Conservation (phyloP, 2,797 vertebrate species). For the Rachycentron canadum region DNA sequence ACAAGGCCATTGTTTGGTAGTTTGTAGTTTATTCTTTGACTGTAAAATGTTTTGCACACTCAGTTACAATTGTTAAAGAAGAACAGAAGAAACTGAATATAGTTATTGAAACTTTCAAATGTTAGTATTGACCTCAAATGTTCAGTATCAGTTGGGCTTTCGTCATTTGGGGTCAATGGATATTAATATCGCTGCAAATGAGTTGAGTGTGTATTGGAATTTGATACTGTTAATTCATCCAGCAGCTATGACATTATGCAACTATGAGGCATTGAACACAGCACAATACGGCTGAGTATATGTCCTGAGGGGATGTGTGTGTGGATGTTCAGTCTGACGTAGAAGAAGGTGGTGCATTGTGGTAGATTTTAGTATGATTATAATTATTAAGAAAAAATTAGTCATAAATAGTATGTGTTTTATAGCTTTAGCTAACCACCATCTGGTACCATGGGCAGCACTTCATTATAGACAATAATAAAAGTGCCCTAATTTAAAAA, state of each 20-base stretch:
- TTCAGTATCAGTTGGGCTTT: background rate
- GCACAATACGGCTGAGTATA: constrained; percentile 1
- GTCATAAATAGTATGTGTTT: no score
- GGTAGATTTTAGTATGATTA: background rate
- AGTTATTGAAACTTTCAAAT: background rate
- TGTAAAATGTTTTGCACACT: background rate
- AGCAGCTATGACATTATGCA: constrained; percentile 3
- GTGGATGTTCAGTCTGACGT: no score
- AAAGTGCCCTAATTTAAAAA: background rate
- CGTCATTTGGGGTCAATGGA: background rate
- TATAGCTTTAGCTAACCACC: background rate
- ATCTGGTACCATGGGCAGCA: background rate
- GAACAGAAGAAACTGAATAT: no score
- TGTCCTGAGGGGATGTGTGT: background rate
- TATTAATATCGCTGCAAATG: constrained; percentile 1
- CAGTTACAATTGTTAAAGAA: background rate
- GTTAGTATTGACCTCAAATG: background rate
- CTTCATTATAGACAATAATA: no score
- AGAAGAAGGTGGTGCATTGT: no score
- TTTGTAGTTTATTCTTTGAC: background rate
- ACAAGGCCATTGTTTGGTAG: background rate
- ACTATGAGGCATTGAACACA: constrained; percentile 5
- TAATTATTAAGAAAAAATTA: background rate
- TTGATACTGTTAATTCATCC: background rate
- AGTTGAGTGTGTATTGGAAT: background rate